Conservation (phyloP, 1,140 invertebrate genomes). For the Platyscapa corneri region DNA sequence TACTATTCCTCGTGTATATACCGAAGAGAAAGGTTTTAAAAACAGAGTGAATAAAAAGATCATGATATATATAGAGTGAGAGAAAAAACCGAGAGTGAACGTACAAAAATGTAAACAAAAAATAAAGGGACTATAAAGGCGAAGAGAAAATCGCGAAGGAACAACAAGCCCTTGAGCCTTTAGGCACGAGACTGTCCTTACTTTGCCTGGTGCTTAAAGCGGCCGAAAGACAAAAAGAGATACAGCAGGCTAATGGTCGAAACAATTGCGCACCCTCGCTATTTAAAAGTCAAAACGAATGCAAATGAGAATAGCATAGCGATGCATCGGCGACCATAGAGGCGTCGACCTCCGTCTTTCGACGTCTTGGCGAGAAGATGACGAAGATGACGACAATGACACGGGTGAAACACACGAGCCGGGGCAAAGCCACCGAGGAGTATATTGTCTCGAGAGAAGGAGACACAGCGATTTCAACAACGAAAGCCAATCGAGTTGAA, state of each 20-base stretch:
- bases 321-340: background rate
- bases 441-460: background rate
- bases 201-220: conserved; percentile 3
- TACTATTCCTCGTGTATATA: background rate
- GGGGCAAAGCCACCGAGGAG: no score
- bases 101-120: background rate
- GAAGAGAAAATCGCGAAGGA: background rate
- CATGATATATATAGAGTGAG: background rate
- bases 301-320: conserved; percentile 53
- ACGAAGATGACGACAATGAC: background rate
- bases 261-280: conserved; percentile 44
- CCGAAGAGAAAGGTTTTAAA: background rate
- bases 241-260: background rate
- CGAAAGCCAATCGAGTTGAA: background rate
- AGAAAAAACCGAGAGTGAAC: background rate
- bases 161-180: background rate
- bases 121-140: background rate
- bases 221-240: background rate
- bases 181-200: background rate
- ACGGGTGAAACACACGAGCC: background rate
- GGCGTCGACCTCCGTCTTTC: background rate
- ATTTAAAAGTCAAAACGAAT: conserved; percentile 69
- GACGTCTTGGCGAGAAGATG: background rate
- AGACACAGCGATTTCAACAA: background rate
- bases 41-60: conserved; percentile 1